Percentiles rank a stretch among this genome's conserved stretches.
Evolutionary conservation across 2,888 invertebrate genomes (phyloP).

Genomic region (Tridacna gigas): DNA sequence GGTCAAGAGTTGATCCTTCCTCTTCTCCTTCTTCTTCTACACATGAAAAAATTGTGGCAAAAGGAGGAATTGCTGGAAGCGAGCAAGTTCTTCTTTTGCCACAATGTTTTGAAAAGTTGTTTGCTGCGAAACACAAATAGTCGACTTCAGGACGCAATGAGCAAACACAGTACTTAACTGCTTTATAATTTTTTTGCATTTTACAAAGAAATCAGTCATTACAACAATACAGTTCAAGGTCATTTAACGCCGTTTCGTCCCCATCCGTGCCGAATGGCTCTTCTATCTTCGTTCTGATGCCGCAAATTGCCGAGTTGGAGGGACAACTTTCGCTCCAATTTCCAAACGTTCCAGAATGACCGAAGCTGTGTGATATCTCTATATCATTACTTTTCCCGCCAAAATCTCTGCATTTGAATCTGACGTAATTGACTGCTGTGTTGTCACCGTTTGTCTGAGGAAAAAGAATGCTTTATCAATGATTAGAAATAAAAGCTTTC

Average conservation of each 20-base stretch:
- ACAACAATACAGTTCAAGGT: slow-evolving; percentile 12
- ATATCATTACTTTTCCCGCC: not conserved
- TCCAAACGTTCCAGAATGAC: not conserved
- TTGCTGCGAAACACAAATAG: too few species aligned
- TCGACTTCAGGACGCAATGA: too few species aligned
- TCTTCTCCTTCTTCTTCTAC: too few species aligned
- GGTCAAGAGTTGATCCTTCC: too few species aligned
- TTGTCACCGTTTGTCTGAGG: not conserved
- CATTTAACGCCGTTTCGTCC: slow-evolving; percentile 10
- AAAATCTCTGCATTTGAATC: slow-evolving; percentile 9
- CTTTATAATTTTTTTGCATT: not conserved
- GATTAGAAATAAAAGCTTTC: too few species aligned
- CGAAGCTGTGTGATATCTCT: not conserved
- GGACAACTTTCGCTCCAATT: slow-evolving; percentile 15
- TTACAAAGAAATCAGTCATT: not conserved
- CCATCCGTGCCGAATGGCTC: not conserved
- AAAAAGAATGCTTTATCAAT: too few species aligned
- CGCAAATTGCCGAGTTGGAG: not conserved
- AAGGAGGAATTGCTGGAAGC: too few species aligned
- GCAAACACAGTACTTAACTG: too few species aligned
- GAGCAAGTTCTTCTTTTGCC: too few species aligned
- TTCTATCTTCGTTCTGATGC: slow-evolving; percentile 1
- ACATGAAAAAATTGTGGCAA: too few species aligned
- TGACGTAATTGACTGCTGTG: slow-evolving; percentile 8
- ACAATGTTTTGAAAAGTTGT: too few species aligned